phyloP scores from a whole-genome alignment of 2,888 invertebrate genomes.

The Hoplodrina blanda region DNA sequence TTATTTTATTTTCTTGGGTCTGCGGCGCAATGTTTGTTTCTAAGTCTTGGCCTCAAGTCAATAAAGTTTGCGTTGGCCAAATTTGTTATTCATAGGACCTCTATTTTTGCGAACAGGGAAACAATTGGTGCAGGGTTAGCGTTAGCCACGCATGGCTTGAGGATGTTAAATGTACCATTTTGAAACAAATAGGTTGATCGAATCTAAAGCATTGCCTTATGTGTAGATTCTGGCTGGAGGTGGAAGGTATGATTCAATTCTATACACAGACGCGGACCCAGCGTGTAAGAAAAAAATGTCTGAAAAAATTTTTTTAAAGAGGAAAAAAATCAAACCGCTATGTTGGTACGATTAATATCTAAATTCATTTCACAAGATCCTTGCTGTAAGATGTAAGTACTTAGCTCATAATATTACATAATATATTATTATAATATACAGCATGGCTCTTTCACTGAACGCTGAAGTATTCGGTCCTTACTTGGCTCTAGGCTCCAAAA shows the following conservation, averaged over 20 bases:
- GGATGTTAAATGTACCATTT: background rate
- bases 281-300: background rate
- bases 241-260: background rate
- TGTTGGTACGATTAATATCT: background rate
- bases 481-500: slow-evolving; percentile 7
- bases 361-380: slow-evolving; percentile 1
- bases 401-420: background rate
- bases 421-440: too few species aligned
- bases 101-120: slow-evolving; percentile 7
- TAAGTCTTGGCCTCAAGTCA: slow-evolving; percentile 9
- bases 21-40: background rate
- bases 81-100: background rate
- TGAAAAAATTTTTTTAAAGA: background rate
- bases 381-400: background rate
- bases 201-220: too few species aligned
- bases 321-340: background rate
- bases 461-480: slow-evolving; percentile 2
- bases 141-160: background rate
- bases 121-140: background rate
- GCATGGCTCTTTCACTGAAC: background rate
- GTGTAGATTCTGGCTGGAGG: too few species aligned
- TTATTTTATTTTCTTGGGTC: background rate
- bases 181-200: background rate
- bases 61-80: slow-evolving; percentile 1
- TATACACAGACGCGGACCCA: too few species aligned